Conservation (phyloP, 2,888 invertebrate species). For the Drosophila mimetica region DNA sequence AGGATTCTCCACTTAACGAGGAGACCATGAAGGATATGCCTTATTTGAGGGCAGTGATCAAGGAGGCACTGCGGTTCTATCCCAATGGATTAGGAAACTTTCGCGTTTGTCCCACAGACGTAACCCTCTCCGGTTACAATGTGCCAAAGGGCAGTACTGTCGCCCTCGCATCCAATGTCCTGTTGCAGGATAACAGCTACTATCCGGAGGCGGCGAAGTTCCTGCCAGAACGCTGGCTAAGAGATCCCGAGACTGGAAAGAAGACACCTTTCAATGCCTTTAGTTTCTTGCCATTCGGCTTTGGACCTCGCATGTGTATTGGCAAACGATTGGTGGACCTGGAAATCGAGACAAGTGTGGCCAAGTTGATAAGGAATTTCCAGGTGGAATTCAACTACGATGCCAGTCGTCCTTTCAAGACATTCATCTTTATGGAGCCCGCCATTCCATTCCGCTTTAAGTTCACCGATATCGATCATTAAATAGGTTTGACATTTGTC, state of each 20-base stretch:
- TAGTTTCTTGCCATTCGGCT: conserved; percentile 88
- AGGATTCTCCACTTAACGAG: conserved; percentile 83
- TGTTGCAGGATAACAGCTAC: conserved; percentile 86
- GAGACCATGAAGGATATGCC: conserved; percentile 85
- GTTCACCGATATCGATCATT: conserved; percentile 65
- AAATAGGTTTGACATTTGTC: too few species aligned
- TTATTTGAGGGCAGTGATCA: conserved; percentile 89
- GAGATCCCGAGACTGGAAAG: conserved; percentile 53
- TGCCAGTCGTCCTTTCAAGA: conserved; percentile 53
- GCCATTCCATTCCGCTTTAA: conserved; percentile 81
- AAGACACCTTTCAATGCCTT: conserved; percentile 84
- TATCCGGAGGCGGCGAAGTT: conserved; percentile 87
- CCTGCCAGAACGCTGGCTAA: conserved; percentile 90
- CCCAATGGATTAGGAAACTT: conserved; percentile 87
- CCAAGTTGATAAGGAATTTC: conserved; percentile 81
- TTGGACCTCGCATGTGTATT: conserved; percentile 88
- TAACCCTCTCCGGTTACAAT: conserved; percentile 87
- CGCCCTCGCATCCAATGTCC: conserved; percentile 88
- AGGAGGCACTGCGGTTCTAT: conserved; percentile 88
- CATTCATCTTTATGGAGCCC: conserved; percentile 74
- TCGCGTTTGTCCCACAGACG: conserved; percentile 86
- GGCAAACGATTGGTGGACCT: conserved; percentile 90
- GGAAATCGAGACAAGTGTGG: conserved; percentile 87
- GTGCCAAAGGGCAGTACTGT: conserved; percentile 88
- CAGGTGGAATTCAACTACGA: conserved; percentile 72